These are phyloP conservation scores for Erannis defoliaria DNA, from an alignment of 2,888 invertebrate species.

Conservation along the genomic window DNA sequence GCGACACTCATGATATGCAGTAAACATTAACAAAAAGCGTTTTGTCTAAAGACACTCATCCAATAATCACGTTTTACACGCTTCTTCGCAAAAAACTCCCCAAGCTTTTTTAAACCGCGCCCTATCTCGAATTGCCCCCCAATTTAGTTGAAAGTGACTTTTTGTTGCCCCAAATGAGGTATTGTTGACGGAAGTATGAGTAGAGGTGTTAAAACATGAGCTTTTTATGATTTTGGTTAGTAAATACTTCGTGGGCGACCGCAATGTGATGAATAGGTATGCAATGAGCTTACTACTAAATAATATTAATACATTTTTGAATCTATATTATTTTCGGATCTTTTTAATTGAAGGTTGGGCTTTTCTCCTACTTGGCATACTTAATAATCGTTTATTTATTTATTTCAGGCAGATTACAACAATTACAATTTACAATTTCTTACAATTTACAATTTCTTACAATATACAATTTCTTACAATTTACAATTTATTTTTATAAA, in stretches of 20 bases:
- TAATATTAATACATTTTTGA: too few relatives aligned
- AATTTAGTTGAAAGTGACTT: constrained; percentile 61
- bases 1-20: constrained; percentile 11
- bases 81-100: constrained; percentile 49
- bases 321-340: too few relatives aligned
- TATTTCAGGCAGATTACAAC: too few relatives aligned
- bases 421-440: too few relatives aligned
- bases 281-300: neutral
- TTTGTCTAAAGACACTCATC: constrained; percentile 43
- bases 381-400: too few relatives aligned
- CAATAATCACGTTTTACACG: constrained; percentile 48
- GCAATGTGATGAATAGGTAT: constrained; percentile 24
- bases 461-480: too few relatives aligned
- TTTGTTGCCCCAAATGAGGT: constrained; percentile 49
- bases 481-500: too few relatives aligned
- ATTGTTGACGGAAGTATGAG: constrained; percentile 61
- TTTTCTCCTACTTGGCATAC: too few relatives aligned
- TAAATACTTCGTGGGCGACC: constrained; percentile 57
- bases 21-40: constrained; percentile 2
- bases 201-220: constrained; percentile 54
- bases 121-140: constrained; percentile 53
- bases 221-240: constrained; percentile 44
- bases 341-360: too few relatives aligned
- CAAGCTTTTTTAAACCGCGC: constrained; percentile 58
- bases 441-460: too few relatives aligned